Evolutionary conservation across 2,113 vertebrate species (phyloP).

Genomic region (Megalops atlanticus): DNA sequence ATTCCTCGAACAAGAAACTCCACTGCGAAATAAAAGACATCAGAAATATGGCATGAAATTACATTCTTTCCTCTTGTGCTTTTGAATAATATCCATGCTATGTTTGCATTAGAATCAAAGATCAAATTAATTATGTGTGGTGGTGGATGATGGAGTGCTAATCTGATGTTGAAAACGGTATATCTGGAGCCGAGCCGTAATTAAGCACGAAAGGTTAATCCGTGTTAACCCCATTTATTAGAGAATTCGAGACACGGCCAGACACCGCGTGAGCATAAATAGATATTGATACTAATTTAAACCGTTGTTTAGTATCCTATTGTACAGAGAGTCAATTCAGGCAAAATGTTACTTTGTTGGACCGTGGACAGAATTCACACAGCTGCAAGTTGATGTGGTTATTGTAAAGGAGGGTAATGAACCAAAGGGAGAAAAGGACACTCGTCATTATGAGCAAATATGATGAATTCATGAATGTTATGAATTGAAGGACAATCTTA

Average conservation of each 20-base stretch:
- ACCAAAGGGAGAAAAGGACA: no score
- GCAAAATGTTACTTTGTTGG: no score
- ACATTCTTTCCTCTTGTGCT: background rate
- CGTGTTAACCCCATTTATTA: conserved; percentile 17
- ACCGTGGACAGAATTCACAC: no score
- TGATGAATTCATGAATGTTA: no score
- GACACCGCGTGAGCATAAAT: background rate
- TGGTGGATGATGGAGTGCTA: background rate
- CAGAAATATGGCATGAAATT: background rate
- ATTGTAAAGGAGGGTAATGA: background rate
- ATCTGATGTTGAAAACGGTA: conserved; percentile 20
- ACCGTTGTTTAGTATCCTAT: no score
- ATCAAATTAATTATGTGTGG: conserved; percentile 14
- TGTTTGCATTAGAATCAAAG: conserved; percentile 4
- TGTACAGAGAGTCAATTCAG: background rate
- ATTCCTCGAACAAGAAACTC: background rate
- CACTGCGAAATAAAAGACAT: background rate
- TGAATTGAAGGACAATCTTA: no score
- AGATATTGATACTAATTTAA: background rate
- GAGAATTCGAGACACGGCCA: background rate
- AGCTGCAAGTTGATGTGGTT: background rate
- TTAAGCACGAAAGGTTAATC: conserved; percentile 29
- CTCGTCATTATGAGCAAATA: no score
- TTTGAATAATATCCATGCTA: background rate
- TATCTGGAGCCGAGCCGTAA: background rate